Evolutionary conservation across 2,113 vertebrate genomes (phyloP).

Genomic region (Lota lota): DNA sequence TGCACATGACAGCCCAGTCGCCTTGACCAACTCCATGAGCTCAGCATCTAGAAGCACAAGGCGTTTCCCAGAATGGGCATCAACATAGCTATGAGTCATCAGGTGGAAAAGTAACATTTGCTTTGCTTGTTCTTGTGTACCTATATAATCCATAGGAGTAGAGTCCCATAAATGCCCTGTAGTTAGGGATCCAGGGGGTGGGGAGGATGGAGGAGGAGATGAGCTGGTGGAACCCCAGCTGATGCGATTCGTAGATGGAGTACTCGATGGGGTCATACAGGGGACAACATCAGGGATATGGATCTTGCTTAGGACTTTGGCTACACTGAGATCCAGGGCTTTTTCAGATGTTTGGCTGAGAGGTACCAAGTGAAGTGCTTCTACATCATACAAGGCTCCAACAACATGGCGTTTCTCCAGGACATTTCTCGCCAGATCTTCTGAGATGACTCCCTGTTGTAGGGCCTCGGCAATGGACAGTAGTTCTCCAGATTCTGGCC

Average conservation of each 20-base stretch:
- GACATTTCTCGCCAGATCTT: conserved; percentile 74
- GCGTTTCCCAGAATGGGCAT: conserved; percentile 79
- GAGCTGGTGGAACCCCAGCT: conserved; percentile 59
- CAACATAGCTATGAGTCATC: conserved; percentile 87
- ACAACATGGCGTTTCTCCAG: conserved; percentile 77
- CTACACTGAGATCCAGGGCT: conserved; percentile 67
- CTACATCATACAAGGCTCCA: conserved; percentile 78
- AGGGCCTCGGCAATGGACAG: conserved; percentile 78
- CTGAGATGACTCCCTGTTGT: conserved; percentile 82
- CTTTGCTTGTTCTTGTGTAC: conserved; percentile 39
- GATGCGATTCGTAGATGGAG: conserved; percentile 52
- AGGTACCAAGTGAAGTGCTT: conserved; percentile 76
- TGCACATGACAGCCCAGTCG: conserved; percentile 13
- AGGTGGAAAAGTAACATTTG: conserved; percentile 78
- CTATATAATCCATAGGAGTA: conserved; percentile 33
- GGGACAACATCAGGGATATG: conserved; percentile 80
- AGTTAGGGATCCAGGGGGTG: conserved; percentile 29
- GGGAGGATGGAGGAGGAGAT: conserved; percentile 51
- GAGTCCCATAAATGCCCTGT: conserved; percentile 27
- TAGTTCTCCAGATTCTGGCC: conserved; percentile 88
- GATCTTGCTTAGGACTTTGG: conserved; percentile 66
- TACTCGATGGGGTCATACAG: conserved; percentile 62
- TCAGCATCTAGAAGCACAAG: conserved; percentile 82
- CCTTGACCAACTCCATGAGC: conserved; percentile 54
- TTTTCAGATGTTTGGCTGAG: conserved; percentile 74